Conservation (phyloP, 2,797 vertebrate species). For the Selene dorsalis region DNA sequence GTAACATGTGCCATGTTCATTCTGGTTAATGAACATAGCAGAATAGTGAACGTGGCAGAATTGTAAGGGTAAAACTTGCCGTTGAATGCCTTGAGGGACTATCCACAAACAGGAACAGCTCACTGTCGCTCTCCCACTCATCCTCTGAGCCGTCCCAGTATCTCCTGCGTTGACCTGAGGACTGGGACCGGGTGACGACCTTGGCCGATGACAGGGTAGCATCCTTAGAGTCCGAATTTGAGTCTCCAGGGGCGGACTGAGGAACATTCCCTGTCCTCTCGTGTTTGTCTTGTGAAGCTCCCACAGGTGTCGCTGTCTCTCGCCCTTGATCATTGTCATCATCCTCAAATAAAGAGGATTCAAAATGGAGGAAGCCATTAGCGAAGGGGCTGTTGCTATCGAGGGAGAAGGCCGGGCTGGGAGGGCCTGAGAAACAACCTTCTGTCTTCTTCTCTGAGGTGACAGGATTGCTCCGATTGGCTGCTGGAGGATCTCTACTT, state of each 20-base stretch:
- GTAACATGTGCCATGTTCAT: not conserved
- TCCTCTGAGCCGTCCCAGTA: slow-evolving; percentile 78
- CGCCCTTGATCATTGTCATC: slow-evolving; percentile 70
- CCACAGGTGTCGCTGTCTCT: not conserved
- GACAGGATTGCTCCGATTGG: slow-evolving; percentile 24
- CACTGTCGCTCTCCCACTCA: slow-evolving; percentile 78
- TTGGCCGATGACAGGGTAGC: slow-evolving; percentile 45
- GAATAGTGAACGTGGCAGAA: too few relatives aligned
- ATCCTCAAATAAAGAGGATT: slow-evolving; percentile 86
- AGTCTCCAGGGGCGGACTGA: slow-evolving; percentile 28
- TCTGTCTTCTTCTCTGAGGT: slow-evolving; percentile 66
- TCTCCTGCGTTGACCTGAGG: slow-evolving; percentile 75
- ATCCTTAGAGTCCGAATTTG: slow-evolving; percentile 43
- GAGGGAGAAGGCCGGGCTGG: slow-evolving; percentile 84
- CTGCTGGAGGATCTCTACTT: slow-evolving; percentile 27
- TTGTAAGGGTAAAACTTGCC: slow-evolving; percentile 76
- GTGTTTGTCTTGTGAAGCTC: slow-evolving; percentile 30
- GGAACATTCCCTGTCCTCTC: slow-evolving; percentile 4
- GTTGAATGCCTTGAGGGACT: slow-evolving; percentile 57
- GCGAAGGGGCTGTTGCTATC: slow-evolving; percentile 84
- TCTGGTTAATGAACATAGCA: slow-evolving; percentile 17
- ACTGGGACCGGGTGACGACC: slow-evolving; percentile 81
- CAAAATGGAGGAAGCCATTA: slow-evolving; percentile 85
- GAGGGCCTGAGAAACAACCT: slow-evolving; percentile 74
- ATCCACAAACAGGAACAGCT: slow-evolving; percentile 72